phyloP scores from a whole-genome alignment of 1,140 invertebrate species.

The Nasonia longicornis region DNA sequence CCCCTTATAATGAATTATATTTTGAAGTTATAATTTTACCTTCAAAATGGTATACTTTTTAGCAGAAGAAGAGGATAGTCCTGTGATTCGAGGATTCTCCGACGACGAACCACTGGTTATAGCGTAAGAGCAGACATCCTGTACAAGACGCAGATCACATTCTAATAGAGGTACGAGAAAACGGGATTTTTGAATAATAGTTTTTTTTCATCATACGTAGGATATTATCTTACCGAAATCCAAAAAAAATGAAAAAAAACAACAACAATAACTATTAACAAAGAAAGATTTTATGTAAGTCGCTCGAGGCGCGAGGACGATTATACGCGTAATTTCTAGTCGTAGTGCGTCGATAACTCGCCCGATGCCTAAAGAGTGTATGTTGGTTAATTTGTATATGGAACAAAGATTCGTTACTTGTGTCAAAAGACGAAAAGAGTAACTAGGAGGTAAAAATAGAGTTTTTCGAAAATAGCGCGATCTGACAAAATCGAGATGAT shows the following conservation, averaged over 20 bases:
- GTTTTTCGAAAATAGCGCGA: background rate
- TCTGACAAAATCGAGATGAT: slow-evolving; percentile 21
- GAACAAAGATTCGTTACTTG: slow-evolving; percentile 3
- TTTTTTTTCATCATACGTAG: slow-evolving; percentile 22
- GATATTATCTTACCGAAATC: slow-evolving; percentile 14
- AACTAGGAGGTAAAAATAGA: slow-evolving; percentile 9
- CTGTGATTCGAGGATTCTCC: slow-evolving; percentile 89
- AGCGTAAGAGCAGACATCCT: slow-evolving; percentile 72
- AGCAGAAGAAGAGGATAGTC: slow-evolving; percentile 88
- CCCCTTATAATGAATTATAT: background rate
- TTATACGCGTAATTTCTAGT: slow-evolving; percentile 46
- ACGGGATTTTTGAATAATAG: slow-evolving; percentile 47
- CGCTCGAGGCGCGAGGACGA: slow-evolving; percentile 41
- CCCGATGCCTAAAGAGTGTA: slow-evolving; percentile 43
- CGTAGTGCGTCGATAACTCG: slow-evolving; percentile 43
- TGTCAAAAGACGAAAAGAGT: background rate
- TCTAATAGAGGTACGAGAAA: slow-evolving; percentile 20
- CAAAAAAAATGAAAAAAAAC: background rate
- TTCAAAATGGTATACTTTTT: slow-evolving; percentile 40
- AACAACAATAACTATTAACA: slow-evolving; percentile 1
- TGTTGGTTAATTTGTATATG: background rate
- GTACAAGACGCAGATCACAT: slow-evolving; percentile 5
- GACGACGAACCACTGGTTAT: slow-evolving; percentile 94
- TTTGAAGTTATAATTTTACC: background rate
- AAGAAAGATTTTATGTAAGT: slow-evolving; percentile 46